Evolutionary conservation across 2,797 vertebrate species (phyloP), one percentile per base, ranked within the genome.

Genomic region (Anabacerthia variegaticeps): DNA sequence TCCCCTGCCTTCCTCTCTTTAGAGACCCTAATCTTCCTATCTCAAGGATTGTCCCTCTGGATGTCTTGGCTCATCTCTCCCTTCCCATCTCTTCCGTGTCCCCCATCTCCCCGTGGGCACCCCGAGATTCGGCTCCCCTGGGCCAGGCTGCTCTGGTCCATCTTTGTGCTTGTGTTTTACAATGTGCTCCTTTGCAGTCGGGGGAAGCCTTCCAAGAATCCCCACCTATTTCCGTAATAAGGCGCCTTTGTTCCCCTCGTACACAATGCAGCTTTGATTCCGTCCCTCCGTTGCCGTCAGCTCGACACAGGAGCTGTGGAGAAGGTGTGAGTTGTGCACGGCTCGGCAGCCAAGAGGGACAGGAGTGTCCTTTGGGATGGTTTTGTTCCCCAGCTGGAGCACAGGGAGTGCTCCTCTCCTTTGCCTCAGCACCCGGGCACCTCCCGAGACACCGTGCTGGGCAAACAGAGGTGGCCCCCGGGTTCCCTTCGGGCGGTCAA

Each of bases 181-280:
- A 76, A 9, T n/a, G 90, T 13, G 24, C 69, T 86, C 41, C 83
- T 89, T 43, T 21, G 92, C 95, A 48, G 52, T 6, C 30, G 23
- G 93, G 95, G 83, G 95, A 95, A 96, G 66, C 96, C 90, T 95
- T 97, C 96, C 95, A 96, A 96, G 96, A 95, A 85, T 96, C 96
- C 95, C 90, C 95, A 95, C 96, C 94, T 96, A 89, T 86, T 95
- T 52, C 96, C 16, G 93, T 62, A 44, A 77, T 94, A 95, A 94
- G 95, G 94, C 22, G 77, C 91, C 95, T 96, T 96, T 96, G 95
- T 96, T 92, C 93, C 39, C 77, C 83, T 22, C 6, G 4, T 12
- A 28, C 90, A 96, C 96, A 96, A 95, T 80, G 93, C 23, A 84
- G 88, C 96, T 96, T 96, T 80, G 90, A 91, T 92, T 81, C 44